phyloP scores from a whole-genome alignment of 2,888 invertebrate species.

The Sabatieria punctata region DNA sequence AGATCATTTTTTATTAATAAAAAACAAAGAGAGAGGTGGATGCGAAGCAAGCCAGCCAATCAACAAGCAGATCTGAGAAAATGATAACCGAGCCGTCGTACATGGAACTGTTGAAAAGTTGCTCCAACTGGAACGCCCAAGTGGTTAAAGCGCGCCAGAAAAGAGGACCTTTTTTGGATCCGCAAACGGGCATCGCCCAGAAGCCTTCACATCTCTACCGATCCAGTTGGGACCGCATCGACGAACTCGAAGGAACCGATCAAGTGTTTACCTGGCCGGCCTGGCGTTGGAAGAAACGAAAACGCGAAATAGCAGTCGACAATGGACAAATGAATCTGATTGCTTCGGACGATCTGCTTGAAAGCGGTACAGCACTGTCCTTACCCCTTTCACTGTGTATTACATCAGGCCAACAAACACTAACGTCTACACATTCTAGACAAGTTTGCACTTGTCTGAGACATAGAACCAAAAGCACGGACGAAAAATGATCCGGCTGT shows the following conservation, averaged over 20 bases:
- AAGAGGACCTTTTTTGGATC: slow-evolving; percentile 21
- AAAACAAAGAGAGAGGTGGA: too few relatives aligned
- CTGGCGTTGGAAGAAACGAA: slow-evolving; percentile 18
- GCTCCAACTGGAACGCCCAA: slow-evolving; percentile 24
- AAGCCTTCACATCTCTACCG: slow-evolving; percentile 12
- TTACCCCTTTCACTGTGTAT: too few relatives aligned
- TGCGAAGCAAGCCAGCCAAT: too few relatives aligned
- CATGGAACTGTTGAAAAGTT: slow-evolving; percentile 25
- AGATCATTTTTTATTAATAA: too few relatives aligned
- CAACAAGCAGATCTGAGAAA: too few relatives aligned
- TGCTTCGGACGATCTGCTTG: too few relatives aligned
- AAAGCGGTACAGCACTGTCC: too few relatives aligned
- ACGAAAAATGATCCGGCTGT: too few relatives aligned
- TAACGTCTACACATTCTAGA: too few relatives aligned
- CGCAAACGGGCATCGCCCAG: slow-evolving; percentile 26
- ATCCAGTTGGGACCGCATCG: slow-evolving; percentile 15
- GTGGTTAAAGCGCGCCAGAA: slow-evolving; percentile 15
- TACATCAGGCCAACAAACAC: too few relatives aligned
- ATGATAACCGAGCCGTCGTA: slow-evolving; percentile 23
- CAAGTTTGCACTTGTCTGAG: too few relatives aligned
- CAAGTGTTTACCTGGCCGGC: slow-evolving; percentile 19
- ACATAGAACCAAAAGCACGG: too few relatives aligned
- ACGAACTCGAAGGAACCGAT: slow-evolving; percentile 12
- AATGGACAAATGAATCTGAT: not conserved
- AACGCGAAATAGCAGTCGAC: not conserved